Percentiles rank a stretch among this genome's conserved stretches.
Conservation (phyloP, 2,113 vertebrate genomes). For the Salvelinus namaycush region DNA sequence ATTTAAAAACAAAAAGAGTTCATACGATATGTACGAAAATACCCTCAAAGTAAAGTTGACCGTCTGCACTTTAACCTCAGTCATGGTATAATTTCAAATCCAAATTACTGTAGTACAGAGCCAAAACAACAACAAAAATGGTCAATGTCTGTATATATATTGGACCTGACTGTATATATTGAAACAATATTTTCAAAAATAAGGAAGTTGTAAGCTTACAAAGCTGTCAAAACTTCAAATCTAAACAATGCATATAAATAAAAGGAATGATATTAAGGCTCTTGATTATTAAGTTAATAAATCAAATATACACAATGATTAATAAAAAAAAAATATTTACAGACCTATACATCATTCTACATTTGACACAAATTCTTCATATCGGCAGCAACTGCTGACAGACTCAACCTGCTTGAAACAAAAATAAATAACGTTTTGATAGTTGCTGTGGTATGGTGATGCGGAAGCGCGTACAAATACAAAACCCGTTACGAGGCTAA, state of each 20-base stretch:
- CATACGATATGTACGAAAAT: too few relatives aligned
- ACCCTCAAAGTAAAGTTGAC: too few relatives aligned
- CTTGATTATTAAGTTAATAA: conserved; percentile 97
- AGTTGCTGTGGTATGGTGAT: conserved; percentile 83
- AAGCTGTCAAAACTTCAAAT: conserved; percentile 86
- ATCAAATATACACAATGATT: conserved; percentile 98
- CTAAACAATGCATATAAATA: conserved; percentile 92
- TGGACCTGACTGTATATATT: neutral
- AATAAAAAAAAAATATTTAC: conserved; percentile 92
- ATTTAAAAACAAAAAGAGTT: too few relatives aligned
- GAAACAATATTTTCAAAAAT: conserved; percentile 76
- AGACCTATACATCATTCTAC: conserved; percentile 84
- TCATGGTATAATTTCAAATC: too few relatives aligned
- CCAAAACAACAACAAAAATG: too few relatives aligned
- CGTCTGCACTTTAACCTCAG: too few relatives aligned
- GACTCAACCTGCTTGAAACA: conserved; percentile 43
- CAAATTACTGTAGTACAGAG: too few relatives aligned
- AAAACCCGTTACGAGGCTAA: conserved; percentile 78
- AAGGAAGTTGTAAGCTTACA: conserved; percentile 80
- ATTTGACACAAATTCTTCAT: conserved; percentile 89
- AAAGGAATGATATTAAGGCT: conserved; percentile 91
- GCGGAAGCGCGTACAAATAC: conserved; percentile 84
- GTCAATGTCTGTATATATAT: too few relatives aligned
- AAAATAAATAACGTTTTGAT: conserved; percentile 81
- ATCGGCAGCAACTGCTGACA: conserved; percentile 85